phyloP scores from a whole-genome alignment of 2,888 invertebrate genomes.

The Lissocephala sabroskyi region DNA sequence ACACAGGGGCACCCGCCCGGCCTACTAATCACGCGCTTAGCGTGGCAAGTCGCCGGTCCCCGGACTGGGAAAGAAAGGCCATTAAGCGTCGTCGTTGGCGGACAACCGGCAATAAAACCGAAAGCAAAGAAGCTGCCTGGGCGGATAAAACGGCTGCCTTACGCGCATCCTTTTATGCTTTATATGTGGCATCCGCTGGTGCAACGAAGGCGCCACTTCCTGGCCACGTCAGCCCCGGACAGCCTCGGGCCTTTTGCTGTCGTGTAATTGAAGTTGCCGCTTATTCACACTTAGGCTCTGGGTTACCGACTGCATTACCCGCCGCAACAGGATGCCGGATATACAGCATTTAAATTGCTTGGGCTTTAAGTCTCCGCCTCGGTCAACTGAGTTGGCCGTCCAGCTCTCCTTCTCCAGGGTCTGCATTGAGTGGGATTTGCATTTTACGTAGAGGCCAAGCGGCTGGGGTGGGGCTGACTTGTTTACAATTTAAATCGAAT shows the following conservation, averaged over 20 bases:
- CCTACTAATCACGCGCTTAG: conserved; percentile 48
- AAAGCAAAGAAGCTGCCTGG: conserved; percentile 16
- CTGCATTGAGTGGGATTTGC: conserved; percentile 37
- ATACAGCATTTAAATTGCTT: conserved; percentile 57
- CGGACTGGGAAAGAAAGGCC: conserved; percentile 40
- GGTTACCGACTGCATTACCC: conserved; percentile 31
- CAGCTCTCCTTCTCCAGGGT: conserved; percentile 4
- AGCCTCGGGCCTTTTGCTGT: conserved; percentile 30
- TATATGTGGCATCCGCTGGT: conserved; percentile 51
- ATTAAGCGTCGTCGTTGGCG: conserved; percentile 51
- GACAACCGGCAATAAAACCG: conserved; percentile 41
- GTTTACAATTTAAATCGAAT: conserved; percentile 62
- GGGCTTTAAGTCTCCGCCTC: conserved; percentile 40
- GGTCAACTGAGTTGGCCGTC: neutral
- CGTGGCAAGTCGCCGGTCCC: conserved; percentile 3
- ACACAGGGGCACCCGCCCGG: neutral
- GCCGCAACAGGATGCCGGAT: conserved; percentile 51
- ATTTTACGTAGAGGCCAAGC: conserved; percentile 21
- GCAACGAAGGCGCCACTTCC: conserved; percentile 9
- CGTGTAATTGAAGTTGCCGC: conserved; percentile 49
- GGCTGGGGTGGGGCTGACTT: conserved; percentile 16
- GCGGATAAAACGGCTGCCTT: conserved; percentile 40
- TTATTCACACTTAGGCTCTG: conserved; percentile 40
- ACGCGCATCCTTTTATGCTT: conserved; percentile 55
- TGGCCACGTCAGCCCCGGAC: neutral